Evolutionary conservation across 2,797 vertebrate species (phyloP).

Genomic region (Huso huso): DNA sequence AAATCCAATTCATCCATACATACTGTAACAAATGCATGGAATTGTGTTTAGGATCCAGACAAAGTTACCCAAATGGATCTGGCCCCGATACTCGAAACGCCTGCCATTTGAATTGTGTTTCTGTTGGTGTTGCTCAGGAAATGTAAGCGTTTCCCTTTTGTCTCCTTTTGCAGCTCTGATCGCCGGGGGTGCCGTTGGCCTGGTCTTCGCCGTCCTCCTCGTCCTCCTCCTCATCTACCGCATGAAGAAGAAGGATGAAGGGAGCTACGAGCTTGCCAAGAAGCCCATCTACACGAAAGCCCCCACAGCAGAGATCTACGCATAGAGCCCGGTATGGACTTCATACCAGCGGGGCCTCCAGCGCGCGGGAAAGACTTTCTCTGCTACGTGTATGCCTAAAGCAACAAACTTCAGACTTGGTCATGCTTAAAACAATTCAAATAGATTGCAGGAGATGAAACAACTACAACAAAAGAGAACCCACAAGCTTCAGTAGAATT

Average conservation of each 20-base stretch:
- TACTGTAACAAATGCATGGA: no score
- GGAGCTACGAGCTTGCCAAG: constrained; percentile 88
- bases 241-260: constrained; percentile 94
- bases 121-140: neutral
- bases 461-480: neutral
- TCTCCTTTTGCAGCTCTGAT: constrained; percentile 67
- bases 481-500: neutral
- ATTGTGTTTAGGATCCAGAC: no score
- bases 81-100: no score
- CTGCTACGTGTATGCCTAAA: constrained; percentile 22
- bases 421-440: constrained; percentile 17
- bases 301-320: constrained; percentile 87
- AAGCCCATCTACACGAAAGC: constrained; percentile 97
- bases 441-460: neutral
- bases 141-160: neutral
- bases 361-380: constrained; percentile 10
- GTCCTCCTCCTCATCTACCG: constrained; percentile 82
- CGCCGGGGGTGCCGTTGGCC: constrained; percentile 69
- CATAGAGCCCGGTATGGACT: constrained; percentile 52
- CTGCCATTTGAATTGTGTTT: no score
- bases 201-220: constrained; percentile 79
- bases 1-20: neutral
- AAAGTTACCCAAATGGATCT: no score
- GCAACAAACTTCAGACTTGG: constrained; percentile 38
- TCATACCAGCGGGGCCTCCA: constrained; percentile 31